phyloP scores from a whole-genome alignment of 2,888 invertebrate species.

The Dryobotodes eremita region DNA sequence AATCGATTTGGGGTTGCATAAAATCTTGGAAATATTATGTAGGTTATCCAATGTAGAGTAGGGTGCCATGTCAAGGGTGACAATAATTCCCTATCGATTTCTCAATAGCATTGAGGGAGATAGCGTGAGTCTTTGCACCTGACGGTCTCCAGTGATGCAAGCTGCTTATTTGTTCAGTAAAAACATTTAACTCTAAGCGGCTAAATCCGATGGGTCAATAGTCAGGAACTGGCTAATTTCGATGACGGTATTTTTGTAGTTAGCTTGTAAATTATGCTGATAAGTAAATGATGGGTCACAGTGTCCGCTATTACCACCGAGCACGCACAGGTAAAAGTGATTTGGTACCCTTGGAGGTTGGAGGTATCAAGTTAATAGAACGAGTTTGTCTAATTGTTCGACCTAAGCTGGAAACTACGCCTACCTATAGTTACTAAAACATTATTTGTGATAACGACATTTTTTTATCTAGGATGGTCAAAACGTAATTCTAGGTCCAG shows the following conservation, averaged over 20 bases:
- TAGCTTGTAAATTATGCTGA: slow-evolving; percentile 15
- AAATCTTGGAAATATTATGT: background rate
- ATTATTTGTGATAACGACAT: background rate
- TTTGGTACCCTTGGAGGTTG: background rate
- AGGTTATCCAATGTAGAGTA: background rate
- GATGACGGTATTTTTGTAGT: slow-evolving; percentile 12
- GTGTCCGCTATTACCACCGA: slow-evolving; percentile 12
- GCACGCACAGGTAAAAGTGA: slow-evolving; percentile 1
- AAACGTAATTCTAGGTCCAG: too few species aligned
- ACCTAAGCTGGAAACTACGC: background rate
- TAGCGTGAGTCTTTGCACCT: slow-evolving; percentile 1
- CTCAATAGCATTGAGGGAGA: background rate
- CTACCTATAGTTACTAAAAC: background rate
- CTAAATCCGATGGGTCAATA: slow-evolving; percentile 25
- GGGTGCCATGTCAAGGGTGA: background rate
- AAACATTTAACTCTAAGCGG: slow-evolving; percentile 8
- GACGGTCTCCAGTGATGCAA: slow-evolving; percentile 17
- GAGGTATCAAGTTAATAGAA: background rate
- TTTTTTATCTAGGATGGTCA: background rate
- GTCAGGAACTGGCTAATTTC: slow-evolving; percentile 39
- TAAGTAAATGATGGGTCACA: slow-evolving; percentile 25
- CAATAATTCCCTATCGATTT: slow-evolving; percentile 12
- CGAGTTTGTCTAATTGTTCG: slow-evolving; percentile 16
- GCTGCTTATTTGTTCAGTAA: slow-evolving; percentile 23
- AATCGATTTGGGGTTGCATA: background rate